A percentile compares a stretch with the other conserved stretches of the same genome.
These are phyloP conservation scores for Tragelaphus buxtoni DNA, from an alignment of 2,113 vertebrate genomes.

Conservation along the genomic window DNA sequence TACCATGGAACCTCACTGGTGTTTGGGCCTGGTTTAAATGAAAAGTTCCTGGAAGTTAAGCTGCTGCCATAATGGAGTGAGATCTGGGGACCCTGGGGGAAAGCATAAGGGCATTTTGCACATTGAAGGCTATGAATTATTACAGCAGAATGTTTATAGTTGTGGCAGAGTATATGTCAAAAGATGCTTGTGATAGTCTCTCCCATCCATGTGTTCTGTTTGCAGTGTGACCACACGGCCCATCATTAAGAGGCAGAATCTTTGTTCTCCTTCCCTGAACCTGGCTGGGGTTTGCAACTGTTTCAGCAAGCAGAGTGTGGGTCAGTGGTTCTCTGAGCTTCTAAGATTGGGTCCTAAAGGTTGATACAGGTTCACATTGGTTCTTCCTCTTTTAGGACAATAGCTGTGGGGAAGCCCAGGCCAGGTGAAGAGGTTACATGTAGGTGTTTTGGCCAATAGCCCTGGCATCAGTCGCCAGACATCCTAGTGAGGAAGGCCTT, in stretches of 20 bases:
- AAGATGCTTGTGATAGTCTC: background rate
- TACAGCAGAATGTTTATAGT: background rate
- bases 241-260: background rate
- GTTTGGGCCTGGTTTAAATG: background rate
- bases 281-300: background rate
- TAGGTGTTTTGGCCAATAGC: background rate
- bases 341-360: too few relatives aligned
- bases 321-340: background rate
- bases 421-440: background rate
- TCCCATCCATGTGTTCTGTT: background rate
- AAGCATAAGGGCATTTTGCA: background rate
- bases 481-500: background rate
- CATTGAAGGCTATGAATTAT: background rate
- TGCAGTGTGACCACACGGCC: background rate
- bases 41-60: background rate
- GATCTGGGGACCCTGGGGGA: background rate
- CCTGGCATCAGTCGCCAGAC: background rate
- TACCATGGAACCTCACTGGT: fast-evolving
- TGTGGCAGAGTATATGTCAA: background rate
- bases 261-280: background rate
- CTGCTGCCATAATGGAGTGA: background rate
- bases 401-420: background rate
- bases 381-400: background rate
- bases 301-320: background rate
- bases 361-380: too few relatives aligned